These are phyloP conservation scores for Prosopocoilus inquinatus DNA, from an alignment of 2,888 invertebrate species.

Conservation along the genomic window DNA sequence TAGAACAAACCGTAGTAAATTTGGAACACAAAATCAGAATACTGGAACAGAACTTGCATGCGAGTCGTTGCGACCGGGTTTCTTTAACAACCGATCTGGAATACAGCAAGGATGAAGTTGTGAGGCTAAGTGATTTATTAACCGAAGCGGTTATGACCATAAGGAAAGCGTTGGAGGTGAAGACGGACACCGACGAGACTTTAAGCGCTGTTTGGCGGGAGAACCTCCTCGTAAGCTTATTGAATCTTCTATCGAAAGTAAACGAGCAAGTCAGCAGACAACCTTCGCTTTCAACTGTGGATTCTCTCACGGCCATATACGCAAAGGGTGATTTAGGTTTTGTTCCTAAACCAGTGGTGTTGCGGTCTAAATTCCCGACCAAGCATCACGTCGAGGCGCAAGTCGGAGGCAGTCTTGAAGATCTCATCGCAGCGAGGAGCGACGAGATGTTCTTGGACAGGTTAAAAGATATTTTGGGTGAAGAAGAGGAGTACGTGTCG, in stretches of 20 bases:
- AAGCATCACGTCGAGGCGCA: conserved; percentile 37
- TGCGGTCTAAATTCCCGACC: conserved; percentile 38
- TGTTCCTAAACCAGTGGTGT: conserved; percentile 54
- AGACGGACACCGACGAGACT: conserved; percentile 46
- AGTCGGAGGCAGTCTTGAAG: conserved; percentile 37
- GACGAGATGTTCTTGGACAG: background rate
- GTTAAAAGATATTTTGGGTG: conserved; percentile 22
- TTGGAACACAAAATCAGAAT: conserved; percentile 35
- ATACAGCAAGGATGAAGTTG: conserved; percentile 54
- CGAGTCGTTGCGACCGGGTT: conserved; percentile 52
- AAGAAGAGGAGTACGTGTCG: conserved; percentile 36
- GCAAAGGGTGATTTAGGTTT: conserved; percentile 67
- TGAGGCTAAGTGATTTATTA: conserved; percentile 58
- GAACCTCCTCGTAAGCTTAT: conserved; percentile 52
- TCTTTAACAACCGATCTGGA: conserved; percentile 51
- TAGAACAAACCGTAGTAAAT: conserved; percentile 24
- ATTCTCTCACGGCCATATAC: conserved; percentile 53
- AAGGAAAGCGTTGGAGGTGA: conserved; percentile 57
- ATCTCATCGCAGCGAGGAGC: conserved; percentile 23
- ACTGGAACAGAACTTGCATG: conserved; percentile 60
- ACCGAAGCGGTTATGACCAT: conserved; percentile 62
- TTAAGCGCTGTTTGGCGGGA: conserved; percentile 55
- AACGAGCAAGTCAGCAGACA: conserved; percentile 45
- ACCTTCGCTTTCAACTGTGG: conserved; percentile 51
- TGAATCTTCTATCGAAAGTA: conserved; percentile 40